Evolutionary conservation across 2,113 vertebrate species (phyloP).

Genomic region (Hyla sarda): DNA sequence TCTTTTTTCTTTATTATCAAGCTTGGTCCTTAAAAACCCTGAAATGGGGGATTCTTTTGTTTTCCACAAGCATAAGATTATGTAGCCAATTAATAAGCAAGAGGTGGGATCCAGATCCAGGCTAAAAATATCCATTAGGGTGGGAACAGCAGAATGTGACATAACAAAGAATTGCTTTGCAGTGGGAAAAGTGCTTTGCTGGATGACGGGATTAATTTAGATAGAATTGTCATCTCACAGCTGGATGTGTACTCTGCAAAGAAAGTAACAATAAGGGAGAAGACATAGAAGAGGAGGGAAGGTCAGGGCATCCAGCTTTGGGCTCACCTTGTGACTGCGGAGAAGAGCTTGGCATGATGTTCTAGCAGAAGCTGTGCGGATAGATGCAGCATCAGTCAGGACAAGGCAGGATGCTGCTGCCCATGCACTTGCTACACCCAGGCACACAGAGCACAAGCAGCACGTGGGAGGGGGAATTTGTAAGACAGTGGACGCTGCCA

Average conservation of each 20-base stretch:
- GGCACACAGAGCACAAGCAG: slow-evolving; percentile 78
- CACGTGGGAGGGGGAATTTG: slow-evolving; percentile 87
- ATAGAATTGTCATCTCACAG: not conserved
- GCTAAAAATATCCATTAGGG: slow-evolving; percentile 21
- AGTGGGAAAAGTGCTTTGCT: not conserved
- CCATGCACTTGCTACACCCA: slow-evolving; percentile 68
- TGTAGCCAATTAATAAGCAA: not conserved
- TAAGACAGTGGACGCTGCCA: slow-evolving; percentile 89
- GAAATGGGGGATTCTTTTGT: slow-evolving; percentile 13
- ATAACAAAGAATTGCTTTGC: slow-evolving; percentile 14
- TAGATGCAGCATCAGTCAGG: slow-evolving; percentile 37
- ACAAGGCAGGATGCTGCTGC: slow-evolving; percentile 67
- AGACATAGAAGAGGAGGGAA: not conserved
- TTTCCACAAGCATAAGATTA: slow-evolving; percentile 26
- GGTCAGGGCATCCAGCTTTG: slow-evolving; percentile 27
- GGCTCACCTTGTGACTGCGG: slow-evolving; percentile 47
- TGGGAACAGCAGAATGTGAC: not conserved
- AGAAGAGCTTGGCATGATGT: slow-evolving; percentile 44
- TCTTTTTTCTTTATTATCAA: not conserved
- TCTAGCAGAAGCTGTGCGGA: slow-evolving; percentile 29
- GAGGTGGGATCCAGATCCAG: slow-evolving; percentile 13
- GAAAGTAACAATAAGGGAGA: slow-evolving; percentile 2
- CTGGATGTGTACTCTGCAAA: not conserved
- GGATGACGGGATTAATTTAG: slow-evolving; percentile 22
- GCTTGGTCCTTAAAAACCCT: not conserved